Evolutionary conservation across 2,797 vertebrate genomes (phyloP).

Genomic region (Orientallactaga sibirica): DNA sequence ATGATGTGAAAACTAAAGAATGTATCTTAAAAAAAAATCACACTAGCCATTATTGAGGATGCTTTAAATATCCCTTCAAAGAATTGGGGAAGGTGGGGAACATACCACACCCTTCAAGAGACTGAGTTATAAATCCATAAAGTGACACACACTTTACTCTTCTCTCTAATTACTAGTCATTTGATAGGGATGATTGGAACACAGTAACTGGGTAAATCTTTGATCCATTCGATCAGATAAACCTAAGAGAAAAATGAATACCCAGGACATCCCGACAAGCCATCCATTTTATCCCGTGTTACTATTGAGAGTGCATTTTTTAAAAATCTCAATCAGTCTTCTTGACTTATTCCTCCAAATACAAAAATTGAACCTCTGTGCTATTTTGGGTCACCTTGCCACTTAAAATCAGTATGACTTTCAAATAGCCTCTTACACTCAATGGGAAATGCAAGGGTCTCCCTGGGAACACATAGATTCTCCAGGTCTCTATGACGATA

Average conservation of each 20-base stretch:
- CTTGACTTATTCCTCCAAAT: slow-evolving; percentile 37
- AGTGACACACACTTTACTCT: not conserved
- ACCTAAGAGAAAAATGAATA: not conserved
- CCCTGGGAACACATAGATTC: not conserved
- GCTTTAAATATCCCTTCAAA: slow-evolving; percentile 10
- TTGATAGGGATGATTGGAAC: slow-evolving; percentile 46
- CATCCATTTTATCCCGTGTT: not conserved
- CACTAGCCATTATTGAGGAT: not conserved
- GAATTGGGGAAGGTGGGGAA: not conserved
- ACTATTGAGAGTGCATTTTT: not conserved
- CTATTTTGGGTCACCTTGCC: not conserved
- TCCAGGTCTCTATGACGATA: not conserved
- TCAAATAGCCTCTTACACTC: not conserved
- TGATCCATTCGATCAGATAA: slow-evolving; percentile 24
- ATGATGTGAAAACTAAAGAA: slow-evolving; percentile 38
- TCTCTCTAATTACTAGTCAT: slow-evolving; percentile 53
- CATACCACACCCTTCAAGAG: not conserved
- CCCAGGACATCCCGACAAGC: not conserved
- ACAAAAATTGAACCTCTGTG: not conserved
- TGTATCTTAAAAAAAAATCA: not conserved
- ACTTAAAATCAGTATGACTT: slow-evolving; percentile 47
- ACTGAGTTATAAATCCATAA: slow-evolving; percentile 24
- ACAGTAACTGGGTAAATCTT: not conserved
- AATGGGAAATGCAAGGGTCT: not conserved
- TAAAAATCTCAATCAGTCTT: not conserved